A percentile compares a stretch with the other conserved stretches of the same genome.
These are phyloP conservation scores for Dinocampus coccinellae DNA, from an alignment of 2,888 invertebrate species.

Conservation along the genomic window DNA sequence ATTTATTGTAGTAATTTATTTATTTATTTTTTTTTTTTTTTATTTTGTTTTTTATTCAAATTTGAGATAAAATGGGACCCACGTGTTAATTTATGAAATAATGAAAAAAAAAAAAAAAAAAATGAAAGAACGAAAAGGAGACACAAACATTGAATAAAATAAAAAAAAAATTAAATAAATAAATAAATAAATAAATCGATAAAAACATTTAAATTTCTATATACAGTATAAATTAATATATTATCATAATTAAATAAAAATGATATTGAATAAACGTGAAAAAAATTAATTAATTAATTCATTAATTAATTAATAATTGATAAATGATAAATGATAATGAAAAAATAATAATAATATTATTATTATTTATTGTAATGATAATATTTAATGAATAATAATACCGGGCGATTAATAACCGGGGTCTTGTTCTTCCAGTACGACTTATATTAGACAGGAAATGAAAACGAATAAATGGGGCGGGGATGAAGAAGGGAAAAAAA, in stretches of 20 bases:
- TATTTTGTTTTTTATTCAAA: conserved; percentile 42
- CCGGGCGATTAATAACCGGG: conserved; percentile 50
- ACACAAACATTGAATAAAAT: conserved; percentile 30
- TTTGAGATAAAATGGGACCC: conserved; percentile 61
- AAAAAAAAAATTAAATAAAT: conserved; percentile 35
- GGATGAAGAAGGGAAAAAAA: too few relatives aligned
- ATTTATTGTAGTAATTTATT: conserved; percentile 30
- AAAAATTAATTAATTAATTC: too few relatives aligned
- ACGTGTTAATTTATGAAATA: conserved; percentile 54
- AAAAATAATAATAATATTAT: conserved; percentile 32
- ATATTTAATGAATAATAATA: conserved; percentile 39
- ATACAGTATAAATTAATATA: too few relatives aligned
- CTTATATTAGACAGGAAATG: conserved; percentile 34
- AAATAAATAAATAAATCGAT: too few relatives aligned
- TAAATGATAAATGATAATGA: background rate
- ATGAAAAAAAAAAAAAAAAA: conserved; percentile 33
- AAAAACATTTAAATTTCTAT: too few relatives aligned
- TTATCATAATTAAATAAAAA: too few relatives aligned
- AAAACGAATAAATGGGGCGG: too few relatives aligned
- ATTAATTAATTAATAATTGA: conserved; percentile 33
- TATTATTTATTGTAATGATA: conserved; percentile 8
- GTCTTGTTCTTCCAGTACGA: conserved; percentile 64
- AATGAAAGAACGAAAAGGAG: conserved; percentile 18
- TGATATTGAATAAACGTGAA: too few relatives aligned
- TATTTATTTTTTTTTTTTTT: conserved; percentile 38